Percentiles rank a stretch among this genome's conserved stretches.
These are phyloP conservation scores for Calliphora vomitoria DNA, from an alignment of 2,888 invertebrate species.

Conservation along the genomic window DNA sequence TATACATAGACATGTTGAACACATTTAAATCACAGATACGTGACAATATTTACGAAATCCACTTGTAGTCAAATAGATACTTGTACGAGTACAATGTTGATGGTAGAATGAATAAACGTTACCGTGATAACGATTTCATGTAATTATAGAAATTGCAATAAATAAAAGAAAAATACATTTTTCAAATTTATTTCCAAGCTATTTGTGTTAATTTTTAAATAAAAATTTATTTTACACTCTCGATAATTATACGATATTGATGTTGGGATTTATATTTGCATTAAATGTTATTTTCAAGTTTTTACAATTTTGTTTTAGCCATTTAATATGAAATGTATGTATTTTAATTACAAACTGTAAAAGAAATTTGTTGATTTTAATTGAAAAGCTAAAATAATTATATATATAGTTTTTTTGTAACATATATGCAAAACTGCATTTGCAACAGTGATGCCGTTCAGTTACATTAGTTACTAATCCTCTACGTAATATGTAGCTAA, in stretches of 20 bases:
- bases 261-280: neutral
- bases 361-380: too few species aligned
- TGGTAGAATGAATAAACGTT: neutral
- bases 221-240: neutral
- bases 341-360: too few species aligned
- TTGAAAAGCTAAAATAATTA: too few species aligned
- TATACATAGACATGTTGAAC: neutral
- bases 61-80: neutral
- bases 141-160: slow-evolving; percentile 6
- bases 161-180: slow-evolving; percentile 1
- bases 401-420: too few species aligned
- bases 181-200: neutral
- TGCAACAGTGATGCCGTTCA: too few species aligned
- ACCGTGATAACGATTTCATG: neutral
- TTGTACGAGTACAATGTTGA: neutral
- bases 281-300: neutral
- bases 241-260: neutral
- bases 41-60: slow-evolving; percentile 20
- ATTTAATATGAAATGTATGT: neutral
- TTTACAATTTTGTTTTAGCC: neutral
- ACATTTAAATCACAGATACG: slow-evolving; percentile 28
- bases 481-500: too few species aligned
- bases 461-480: too few species aligned
- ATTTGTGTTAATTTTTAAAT: neutral
- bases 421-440: too few species aligned